Evolutionary conservation across 2,888 invertebrate species (phyloP), one percentile per base, ranked within the genome.

Genomic region (Cryptops parisi): DNA sequence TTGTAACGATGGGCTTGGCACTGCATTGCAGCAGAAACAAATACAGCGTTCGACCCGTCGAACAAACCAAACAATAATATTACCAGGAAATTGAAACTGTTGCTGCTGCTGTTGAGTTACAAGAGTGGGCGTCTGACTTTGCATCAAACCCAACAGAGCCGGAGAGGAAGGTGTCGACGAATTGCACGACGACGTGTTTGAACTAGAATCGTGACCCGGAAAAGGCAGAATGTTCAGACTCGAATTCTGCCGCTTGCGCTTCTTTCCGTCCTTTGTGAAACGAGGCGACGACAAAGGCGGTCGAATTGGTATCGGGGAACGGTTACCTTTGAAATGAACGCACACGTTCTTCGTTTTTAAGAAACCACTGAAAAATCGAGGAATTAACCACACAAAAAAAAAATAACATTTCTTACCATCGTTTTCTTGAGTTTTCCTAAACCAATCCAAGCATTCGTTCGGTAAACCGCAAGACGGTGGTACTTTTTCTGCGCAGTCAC

Each of bases 121-220:
- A 50, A 59, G 59, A n/a, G 60, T 54, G 9, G 60, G 60, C 3
- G 61, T 57, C 1, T 58, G 59, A 21, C 73, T 64, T 72, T 77
- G 64, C 19, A 64, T 62, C 46, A 64, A 60, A 53, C 62, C 61
- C 62, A 81, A 64, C 45, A 70, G 74, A 61, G 90, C 91, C 48
- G 96, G 94, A 66, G 90, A 91, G 62, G 93, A 93, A 58, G 94
- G 93, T 57, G 91, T 89, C 54, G 93, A 93, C 68, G 90, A 91
- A 72, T 91, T 93, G 74, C 91, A 93, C 69, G 91, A 93, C 53
- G 93, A 93, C 53, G 90, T 88, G 67, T 86, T 90, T 41, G 91
- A 91, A 69, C 89, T 87, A 60, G 87, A 88, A 71, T 90, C 89
- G 23, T 81, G 84, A 48, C 79, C 75, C 52, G 60, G 60, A 48